Conservation (phyloP, 2,888 invertebrate species). For the Pardosa pseudoannulata region DNA sequence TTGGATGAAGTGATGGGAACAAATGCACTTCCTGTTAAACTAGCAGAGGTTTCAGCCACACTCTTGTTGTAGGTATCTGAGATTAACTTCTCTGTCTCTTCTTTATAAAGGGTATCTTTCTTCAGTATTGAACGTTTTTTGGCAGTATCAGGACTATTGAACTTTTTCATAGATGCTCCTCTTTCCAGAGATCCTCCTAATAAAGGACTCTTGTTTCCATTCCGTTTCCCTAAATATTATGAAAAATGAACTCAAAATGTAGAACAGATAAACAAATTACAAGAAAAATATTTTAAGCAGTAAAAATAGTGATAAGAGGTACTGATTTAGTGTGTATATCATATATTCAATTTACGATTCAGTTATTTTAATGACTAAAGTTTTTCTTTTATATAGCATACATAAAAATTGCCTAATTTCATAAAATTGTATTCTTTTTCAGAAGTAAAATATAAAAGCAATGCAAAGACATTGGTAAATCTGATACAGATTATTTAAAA, state of each 20-base stretch:
- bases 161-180: slow-evolving; percentile 53
- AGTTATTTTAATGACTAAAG: no score
- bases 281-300: no score
- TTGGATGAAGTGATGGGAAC: slow-evolving; percentile 51
- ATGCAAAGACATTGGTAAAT: no score
- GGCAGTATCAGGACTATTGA: slow-evolving; percentile 76
- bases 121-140: slow-evolving; percentile 87
- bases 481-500: no score
- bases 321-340: no score
- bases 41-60: slow-evolving; percentile 74
- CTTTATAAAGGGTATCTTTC: slow-evolving; percentile 83
- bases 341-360: no score
- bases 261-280: not conserved
- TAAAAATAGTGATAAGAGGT: no score
- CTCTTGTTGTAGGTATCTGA: slow-evolving; percentile 78
- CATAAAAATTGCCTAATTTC: no score
- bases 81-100: slow-evolving; percentile 86
- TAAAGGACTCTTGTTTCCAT: slow-evolving; percentile 66
- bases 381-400: no score
- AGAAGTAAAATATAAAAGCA: no score
- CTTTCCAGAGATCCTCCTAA: slow-evolving; percentile 57
- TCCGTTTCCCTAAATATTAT: slow-evolving; percentile 48
- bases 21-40: slow-evolving; percentile 70
- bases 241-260: not conserved
- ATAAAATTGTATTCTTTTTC: no score